Evolutionary conservation across 2,113 vertebrate species (phyloP), one percentile per base, ranked within the genome.

Genomic region (Chascanopsetta lugubris): DNA sequence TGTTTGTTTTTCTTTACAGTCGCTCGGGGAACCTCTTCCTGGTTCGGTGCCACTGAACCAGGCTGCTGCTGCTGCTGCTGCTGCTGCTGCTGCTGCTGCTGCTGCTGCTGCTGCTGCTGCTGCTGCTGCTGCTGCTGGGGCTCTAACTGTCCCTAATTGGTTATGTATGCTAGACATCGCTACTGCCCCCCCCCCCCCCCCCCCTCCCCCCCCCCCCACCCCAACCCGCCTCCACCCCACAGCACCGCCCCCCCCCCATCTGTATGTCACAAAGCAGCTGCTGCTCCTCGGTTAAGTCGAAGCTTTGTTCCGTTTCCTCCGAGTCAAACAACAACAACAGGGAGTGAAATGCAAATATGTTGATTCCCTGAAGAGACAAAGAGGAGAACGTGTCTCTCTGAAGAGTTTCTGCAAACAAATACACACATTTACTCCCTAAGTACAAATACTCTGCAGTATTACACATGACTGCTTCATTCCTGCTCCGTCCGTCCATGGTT

Each of bases 81-180:
- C n/a, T n/a, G n/a, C n/a, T n/a, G n/a, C n/a, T n/a, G n/a, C n/a
- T n/a, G n/a, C n/a, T n/a, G n/a, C n/a, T n/a, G n/a, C n/a, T n/a
- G n/a, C n/a, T n/a, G n/a, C n/a, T n/a, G n/a, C n/a, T n/a, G n/a
- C n/a, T n/a, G n/a, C n/a, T n/a, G n/a, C n/a, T n/a, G n/a, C n/a
- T n/a, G n/a, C n/a, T n/a, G n/a, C n/a, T n/a, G n/a, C n/a, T n/a
- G 27, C 72, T 49, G 51, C 48, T 61, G 53, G 68, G 51, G 40
- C 13, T 63, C 51, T 40, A 46, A 57, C 43, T 32, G 34, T n/a
- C 57, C 27, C 66, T 72, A 75, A 79, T 63, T 51, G 49, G 46
- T 30, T 69, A 2, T 60, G 26, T 47, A 56, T 63, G 75, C 61
- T 61, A 22, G 68, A 59, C 56, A 30, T 4, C 2, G 17, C 46